A percentile compares a stretch with the other conserved stretches of the same genome.
phyloP scores from a whole-genome alignment of 2,113 vertebrate species.

The Seriola quinqueradiata region DNA sequence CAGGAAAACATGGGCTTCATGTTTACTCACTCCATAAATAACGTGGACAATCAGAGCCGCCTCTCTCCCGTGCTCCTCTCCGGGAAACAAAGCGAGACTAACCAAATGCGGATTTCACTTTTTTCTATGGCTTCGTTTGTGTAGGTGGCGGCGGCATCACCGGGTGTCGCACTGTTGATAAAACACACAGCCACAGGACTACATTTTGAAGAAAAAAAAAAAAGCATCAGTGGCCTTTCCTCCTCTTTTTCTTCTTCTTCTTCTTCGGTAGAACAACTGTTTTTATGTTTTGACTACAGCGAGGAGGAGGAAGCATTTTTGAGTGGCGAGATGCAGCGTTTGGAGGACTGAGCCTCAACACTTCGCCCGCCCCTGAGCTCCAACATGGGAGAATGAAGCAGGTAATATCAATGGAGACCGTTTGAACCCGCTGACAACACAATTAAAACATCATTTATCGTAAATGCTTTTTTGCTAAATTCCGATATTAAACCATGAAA shows the following conservation, averaged over 20 bases:
- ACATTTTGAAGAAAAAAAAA: too few relatives aligned
- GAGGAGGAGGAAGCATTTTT: neutral
- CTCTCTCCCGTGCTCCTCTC: neutral
- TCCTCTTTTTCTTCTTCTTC: neutral
- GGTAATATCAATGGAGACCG: slow-evolving; percentile 20
- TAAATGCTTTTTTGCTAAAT: neutral
- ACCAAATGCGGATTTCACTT: slow-evolving; percentile 50
- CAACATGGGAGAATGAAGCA: slow-evolving; percentile 48
- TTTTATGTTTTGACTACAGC: neutral
- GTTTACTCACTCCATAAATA: too few relatives aligned
- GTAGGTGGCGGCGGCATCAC: slow-evolving; percentile 39
- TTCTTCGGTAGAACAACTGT: neutral
- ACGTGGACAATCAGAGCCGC: neutral
- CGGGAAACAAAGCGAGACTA: slow-evolving; percentile 47
- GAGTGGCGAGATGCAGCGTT: slow-evolving; percentile 35
- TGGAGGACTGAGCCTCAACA: slow-evolving; percentile 24
- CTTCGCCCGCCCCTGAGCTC: neutral
- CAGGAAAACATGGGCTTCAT: neutral
- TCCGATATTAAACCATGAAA: rapidly evolving
- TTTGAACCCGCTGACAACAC: neutral
- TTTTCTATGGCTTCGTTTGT: slow-evolving; percentile 17
- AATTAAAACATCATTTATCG: neutral
- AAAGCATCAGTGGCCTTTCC: too few relatives aligned
- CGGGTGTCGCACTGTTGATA: slow-evolving; percentile 8
- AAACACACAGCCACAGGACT: neutral